Base-by-base conservation (phyloP, 2,888 invertebrate genomes). In the Dryobotodes eremita region DNA sequence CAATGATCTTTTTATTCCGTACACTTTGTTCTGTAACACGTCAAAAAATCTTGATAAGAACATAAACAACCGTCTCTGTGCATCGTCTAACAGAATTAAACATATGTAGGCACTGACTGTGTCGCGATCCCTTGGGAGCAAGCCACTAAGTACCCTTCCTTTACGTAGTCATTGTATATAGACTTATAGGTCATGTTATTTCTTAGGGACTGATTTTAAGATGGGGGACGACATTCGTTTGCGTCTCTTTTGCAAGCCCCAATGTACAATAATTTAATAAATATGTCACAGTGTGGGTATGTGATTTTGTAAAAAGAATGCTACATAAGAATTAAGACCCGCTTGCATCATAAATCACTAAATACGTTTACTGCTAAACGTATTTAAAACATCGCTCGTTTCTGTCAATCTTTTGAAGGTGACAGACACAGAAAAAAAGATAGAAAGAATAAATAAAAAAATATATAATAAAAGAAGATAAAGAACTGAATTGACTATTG, bases 1-100 rank as follows among this genome's bases (percentile, higher is more conserved):
- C 57, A 99, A 97, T 48, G 97, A 94, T 53, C 99, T 98, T 2
- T 98, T 98, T 79, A 99, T 92, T 15, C 99, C 99, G 82, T 97
- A 94, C 87, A 95, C 90, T 92, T 96, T 95, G 90, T 97, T 98
- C 99, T 98, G 91, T 85, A 97, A 93, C 11, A 68, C 75, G 93
- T 82, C 55, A 62, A 70, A 72, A 13, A 57, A 26, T 36, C 7
- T 15, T 55, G 7, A 20, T 50, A 17, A 53, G 0, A 31, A 23
- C 10, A 46, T n/a, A 10, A 13, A n/a, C 26, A 36, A 11, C 10
- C 4, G 5, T 23, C 15, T 26, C 5, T 5, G 8, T 46, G 8
- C 15, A 70, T 53, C 3, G 11, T 13, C 5, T 26, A 17, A 2
- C 23, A 17, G 10, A 48, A 26, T 48, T 55, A n/a, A 46, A 31